These are phyloP conservation scores for Leptarthrus brevirostris DNA, from an alignment of 2,888 invertebrate species.

Conservation along the genomic window DNA sequence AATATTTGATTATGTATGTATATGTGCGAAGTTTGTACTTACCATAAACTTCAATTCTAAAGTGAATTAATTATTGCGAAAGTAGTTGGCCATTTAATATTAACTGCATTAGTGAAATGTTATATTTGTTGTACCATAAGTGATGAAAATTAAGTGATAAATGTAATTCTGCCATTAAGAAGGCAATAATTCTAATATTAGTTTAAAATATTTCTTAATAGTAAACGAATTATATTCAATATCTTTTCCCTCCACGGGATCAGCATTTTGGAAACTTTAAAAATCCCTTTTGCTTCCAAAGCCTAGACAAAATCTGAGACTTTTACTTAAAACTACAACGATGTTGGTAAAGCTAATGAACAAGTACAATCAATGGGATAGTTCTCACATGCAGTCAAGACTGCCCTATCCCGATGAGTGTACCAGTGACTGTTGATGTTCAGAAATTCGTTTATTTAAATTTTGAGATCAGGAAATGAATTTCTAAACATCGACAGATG, in stretches of 20 bases:
- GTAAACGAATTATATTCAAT: too few relatives aligned
- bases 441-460: slow-evolving; percentile 45
- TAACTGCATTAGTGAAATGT: neutral
- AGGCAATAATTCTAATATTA: too few relatives aligned
- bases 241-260: too few relatives aligned
- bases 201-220: too few relatives aligned
- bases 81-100: slow-evolving; percentile 9
- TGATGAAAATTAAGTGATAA: too few relatives aligned
- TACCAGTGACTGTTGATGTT: slow-evolving; percentile 55
- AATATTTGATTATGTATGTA: slow-evolving; percentile 32
- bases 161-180: too few relatives aligned
- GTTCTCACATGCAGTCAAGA: slow-evolving; percentile 55
- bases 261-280: too few relatives aligned
- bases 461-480: slow-evolving; percentile 22
- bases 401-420: slow-evolving; percentile 55
- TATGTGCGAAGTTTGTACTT: slow-evolving; percentile 29
- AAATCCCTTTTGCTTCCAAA: too few relatives aligned
- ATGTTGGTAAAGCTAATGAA: neutral
- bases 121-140: neutral
- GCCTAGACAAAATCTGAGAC: too few relatives aligned
- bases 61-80: slow-evolving; percentile 5
- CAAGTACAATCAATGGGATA: slow-evolving; percentile 55
- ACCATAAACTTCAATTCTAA: slow-evolving; percentile 19
- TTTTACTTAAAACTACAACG: too few relatives aligned
- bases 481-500: slow-evolving; percentile 54